phyloP scores from a whole-genome alignment of 2,888 invertebrate species.

The Oeneis ivallda region DNA sequence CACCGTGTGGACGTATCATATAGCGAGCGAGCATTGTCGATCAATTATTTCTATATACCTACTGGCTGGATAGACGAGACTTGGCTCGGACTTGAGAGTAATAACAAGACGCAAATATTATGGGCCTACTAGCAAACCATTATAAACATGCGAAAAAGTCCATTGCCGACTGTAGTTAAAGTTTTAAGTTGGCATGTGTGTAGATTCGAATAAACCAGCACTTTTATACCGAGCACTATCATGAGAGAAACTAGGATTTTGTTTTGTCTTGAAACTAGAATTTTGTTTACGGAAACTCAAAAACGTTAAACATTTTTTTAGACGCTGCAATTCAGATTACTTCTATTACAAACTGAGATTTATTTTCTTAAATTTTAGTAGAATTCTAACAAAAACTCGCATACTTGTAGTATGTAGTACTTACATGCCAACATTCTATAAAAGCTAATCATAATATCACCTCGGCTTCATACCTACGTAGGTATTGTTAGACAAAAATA shows the following conservation, averaged over 20 bases:
- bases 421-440: too few species aligned
- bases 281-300: slow-evolving; percentile 7
- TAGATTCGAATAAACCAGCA: neutral
- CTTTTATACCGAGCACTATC: slow-evolving; percentile 5
- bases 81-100: too few species aligned
- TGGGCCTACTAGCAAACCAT: neutral
- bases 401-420: too few species aligned
- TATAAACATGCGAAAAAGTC: neutral
- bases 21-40: too few species aligned
- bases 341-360: neutral
- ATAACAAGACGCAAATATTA: too few species aligned
- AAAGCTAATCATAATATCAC: too few species aligned
- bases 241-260: slow-evolving; percentile 19
- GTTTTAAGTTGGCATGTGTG: neutral
- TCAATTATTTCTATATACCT: too few species aligned
- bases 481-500: too few species aligned
- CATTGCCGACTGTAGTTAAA: neutral
- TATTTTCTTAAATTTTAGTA: neutral
- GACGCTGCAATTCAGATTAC: neutral
- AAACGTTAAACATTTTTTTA: slow-evolving; percentile 12
- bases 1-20: too few species aligned
- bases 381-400: too few species aligned
- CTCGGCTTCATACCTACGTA: too few species aligned
- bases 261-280: slow-evolving; percentile 17
- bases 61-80: too few species aligned